phyloP scores from a whole-genome alignment of 2,888 invertebrate species.

The Drosophila monieri region DNA sequence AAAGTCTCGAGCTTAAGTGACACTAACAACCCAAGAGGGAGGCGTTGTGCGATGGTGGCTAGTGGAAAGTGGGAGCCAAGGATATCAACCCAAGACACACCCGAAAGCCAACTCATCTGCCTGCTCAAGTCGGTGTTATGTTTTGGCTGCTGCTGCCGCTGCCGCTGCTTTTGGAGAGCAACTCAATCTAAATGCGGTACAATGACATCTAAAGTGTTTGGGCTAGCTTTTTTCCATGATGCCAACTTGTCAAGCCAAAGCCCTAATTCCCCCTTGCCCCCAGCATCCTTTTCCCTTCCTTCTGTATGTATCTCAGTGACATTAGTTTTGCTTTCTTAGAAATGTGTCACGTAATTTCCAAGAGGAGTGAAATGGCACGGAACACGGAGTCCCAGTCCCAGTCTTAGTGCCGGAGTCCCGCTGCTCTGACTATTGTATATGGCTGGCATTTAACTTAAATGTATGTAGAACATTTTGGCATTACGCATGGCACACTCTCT shows the following conservation, averaged over 20 bases:
- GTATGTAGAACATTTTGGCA: slow-evolving; percentile 71
- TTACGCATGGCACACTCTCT: slow-evolving; percentile 32
- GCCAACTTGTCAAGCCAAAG: slow-evolving; percentile 45
- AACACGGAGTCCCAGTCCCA: slow-evolving; percentile 6
- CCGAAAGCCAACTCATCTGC: slow-evolving; percentile 9
- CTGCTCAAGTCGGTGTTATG: slow-evolving; percentile 58
- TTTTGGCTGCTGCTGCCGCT: slow-evolving; percentile 60
- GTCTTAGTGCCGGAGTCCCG: slow-evolving; percentile 11
- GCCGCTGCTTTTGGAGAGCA: slow-evolving; percentile 57
- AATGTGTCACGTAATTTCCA: slow-evolving; percentile 78
- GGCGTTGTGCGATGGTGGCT: slow-evolving; percentile 1
- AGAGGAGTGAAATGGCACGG: slow-evolving; percentile 15
- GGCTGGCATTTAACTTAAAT: slow-evolving; percentile 76
- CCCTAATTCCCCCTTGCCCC: slow-evolving; percentile 16
- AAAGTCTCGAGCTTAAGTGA: slow-evolving; percentile 78
- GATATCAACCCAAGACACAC: slow-evolving; percentile 15
- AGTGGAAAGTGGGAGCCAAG: slow-evolving; percentile 9
- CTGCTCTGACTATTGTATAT: slow-evolving; percentile 64
- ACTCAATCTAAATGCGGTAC: slow-evolving; percentile 81
- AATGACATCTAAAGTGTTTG: slow-evolving; percentile 80
- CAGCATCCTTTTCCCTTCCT: not conserved
- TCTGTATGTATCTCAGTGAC: slow-evolving; percentile 45
- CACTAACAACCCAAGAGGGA: slow-evolving; percentile 65
- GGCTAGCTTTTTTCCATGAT: slow-evolving; percentile 54
- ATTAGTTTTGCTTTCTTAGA: slow-evolving; percentile 78